Percentiles rank a stretch among this genome's conserved stretches.
phyloP scores from a whole-genome alignment of 2,113 vertebrate genomes.

The Chascanopsetta lugubris region DNA sequence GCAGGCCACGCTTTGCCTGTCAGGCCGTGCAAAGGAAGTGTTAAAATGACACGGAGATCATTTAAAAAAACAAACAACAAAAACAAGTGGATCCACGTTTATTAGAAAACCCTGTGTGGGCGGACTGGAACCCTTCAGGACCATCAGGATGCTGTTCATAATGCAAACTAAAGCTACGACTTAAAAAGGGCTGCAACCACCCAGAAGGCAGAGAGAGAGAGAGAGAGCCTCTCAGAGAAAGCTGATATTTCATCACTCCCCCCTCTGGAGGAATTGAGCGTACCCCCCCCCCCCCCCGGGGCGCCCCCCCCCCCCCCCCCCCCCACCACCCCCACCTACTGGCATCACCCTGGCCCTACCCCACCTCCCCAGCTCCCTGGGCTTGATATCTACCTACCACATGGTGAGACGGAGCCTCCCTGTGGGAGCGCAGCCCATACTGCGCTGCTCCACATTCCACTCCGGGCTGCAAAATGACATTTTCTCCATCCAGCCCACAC shows the following conservation, averaged over 20 bases:
- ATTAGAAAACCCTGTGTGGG: conserved; percentile 61
- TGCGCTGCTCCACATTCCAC: conserved; percentile 31
- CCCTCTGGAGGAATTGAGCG: conserved; percentile 38
- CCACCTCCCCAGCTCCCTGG: conserved; percentile 20
- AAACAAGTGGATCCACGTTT: conserved; percentile 69
- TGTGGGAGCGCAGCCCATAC: conserved; percentile 33
- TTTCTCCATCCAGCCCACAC: conserved; percentile 69
- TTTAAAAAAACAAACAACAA: conserved; percentile 71
- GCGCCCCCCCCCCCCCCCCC: neutral
- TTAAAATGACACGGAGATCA: conserved; percentile 77
- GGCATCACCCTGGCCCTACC: neutral
- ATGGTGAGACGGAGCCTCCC: conserved; percentile 33
- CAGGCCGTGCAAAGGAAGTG: conserved; percentile 69
- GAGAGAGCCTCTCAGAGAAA: conserved; percentile 51
- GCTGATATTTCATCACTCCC: conserved; percentile 72
- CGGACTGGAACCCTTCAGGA: conserved; percentile 35
- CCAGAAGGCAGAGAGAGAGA: conserved; percentile 52
- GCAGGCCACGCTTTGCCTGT: conserved; percentile 56
- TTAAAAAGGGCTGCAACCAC: conserved; percentile 53
- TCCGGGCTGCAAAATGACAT: conserved; percentile 66
- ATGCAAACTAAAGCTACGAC: conserved; percentile 68
- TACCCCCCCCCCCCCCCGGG: neutral
- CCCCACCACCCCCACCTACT: neutral
- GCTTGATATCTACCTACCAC: conserved; percentile 50
- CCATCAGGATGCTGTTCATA: conserved; percentile 72